phyloP scores from a whole-genome alignment of 2,797 vertebrate species.

The Chlorospingus semifuscus region DNA sequence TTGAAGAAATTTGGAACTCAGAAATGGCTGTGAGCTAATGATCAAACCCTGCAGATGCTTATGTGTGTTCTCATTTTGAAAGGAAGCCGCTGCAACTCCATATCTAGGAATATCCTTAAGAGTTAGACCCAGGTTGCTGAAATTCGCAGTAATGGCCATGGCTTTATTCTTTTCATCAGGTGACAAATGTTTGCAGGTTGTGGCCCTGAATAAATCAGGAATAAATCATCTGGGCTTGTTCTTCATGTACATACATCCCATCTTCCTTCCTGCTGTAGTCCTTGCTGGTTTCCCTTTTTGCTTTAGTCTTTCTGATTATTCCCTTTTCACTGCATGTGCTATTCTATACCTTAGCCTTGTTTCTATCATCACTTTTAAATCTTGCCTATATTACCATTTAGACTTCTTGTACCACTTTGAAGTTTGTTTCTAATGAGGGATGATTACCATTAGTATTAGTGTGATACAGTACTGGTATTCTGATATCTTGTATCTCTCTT shows the following conservation, averaged over 20 bases:
- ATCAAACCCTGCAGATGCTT: not conserved
- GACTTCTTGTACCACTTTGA: not conserved
- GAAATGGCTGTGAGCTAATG: not conserved
- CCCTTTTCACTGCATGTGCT: not conserved
- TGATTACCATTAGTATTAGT: not conserved
- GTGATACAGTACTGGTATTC: not conserved
- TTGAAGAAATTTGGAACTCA: not conserved
- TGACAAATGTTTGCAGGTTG: not conserved
- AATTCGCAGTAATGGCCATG: not conserved
- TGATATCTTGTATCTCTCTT: not conserved
- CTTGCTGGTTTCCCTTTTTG: not conserved
- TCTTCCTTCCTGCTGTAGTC: not conserved
- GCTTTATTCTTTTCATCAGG: not conserved
- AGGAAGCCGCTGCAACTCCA: not conserved
- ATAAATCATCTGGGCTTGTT: not conserved
- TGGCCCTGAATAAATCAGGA: not conserved
- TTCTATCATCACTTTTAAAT: not conserved
- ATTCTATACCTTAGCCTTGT: not conserved
- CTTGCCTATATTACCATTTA: not conserved
- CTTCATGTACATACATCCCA: not conserved
- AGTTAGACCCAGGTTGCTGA: not conserved
- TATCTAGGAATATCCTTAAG: not conserved
- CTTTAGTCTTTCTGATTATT: not conserved
- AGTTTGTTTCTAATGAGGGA: conserved; percentile 22
- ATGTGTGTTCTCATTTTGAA: not conserved